Base-by-base conservation (phyloP, 2,888 invertebrate genomes). In the Monopis laevigella region DNA sequence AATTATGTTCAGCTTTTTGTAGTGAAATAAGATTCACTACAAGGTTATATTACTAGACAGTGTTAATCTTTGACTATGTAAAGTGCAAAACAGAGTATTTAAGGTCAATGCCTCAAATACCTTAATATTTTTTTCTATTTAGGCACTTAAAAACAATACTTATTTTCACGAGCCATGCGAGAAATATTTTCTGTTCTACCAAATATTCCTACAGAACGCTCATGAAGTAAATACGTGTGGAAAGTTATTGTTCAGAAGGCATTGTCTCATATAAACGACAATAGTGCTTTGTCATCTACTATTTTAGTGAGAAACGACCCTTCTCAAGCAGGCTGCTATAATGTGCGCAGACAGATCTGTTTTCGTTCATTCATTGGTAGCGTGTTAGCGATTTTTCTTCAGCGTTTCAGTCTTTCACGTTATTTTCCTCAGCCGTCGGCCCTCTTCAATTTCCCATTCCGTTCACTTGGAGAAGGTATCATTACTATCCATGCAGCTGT, bases 401-500 rank as follows among this genome's bases (percentile, higher is more conserved):
- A 21, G 21, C n/a, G 21, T 36, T 36, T 36, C 36, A 36, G 19
- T 36, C 14, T 32, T 32, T 36, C 36, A 19, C 18, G 36, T 21
- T 36, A 36, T 36, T 36, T 36, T 62, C 62, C 58, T 59, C 58
- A 57, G 53, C 55, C 54, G 51, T 49, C 36, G 47, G 53, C 56
- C 51, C 56, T 60, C 53, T 63, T 65, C 59, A 65, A 69, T 66
- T 59, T 62, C 60, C 58, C 60, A 64, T 64, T 56, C 46, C 47
- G 51, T 51, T 59, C 53, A 51, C 59, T 62, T 54, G 55, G 55
- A 62, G 54, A 57, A 55, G 59, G 58, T 60, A 69, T 66, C 65
- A 65, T 71, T 69, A 67, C 61, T 60, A 58, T 52, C 56, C 63
- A 63, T 63, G 63, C 72, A 74, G 73, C 71, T 73, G 78, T 73